phyloP scores from a whole-genome alignment of 2,888 invertebrate genomes.

The Drosophila recens region DNA sequence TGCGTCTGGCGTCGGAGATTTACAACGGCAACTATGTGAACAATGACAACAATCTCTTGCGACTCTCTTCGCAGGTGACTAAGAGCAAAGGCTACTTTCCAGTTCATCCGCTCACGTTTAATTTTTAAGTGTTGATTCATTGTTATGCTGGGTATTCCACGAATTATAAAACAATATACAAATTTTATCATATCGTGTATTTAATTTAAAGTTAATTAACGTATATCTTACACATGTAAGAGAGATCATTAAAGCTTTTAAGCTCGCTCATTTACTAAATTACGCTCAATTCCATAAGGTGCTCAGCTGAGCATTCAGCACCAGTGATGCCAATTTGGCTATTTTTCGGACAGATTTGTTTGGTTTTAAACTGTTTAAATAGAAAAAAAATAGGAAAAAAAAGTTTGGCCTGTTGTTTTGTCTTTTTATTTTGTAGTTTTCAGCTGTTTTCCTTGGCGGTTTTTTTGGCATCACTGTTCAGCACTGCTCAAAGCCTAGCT shows the following conservation, averaged over 20 bases:
- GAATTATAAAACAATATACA: neutral
- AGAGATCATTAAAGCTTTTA: neutral
- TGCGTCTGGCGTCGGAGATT: conserved; percentile 85
- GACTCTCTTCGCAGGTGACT: conserved; percentile 87
- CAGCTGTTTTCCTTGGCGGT: too few relatives aligned
- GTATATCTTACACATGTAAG: too few relatives aligned
- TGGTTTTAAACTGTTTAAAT: too few relatives aligned
- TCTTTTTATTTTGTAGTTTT: too few relatives aligned
- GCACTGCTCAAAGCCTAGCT: conserved; percentile 21
- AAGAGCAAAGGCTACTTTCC: conserved; percentile 88
- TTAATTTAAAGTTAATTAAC: neutral
- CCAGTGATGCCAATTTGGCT: too few relatives aligned
- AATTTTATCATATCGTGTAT: neutral
- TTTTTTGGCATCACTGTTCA: too few relatives aligned
- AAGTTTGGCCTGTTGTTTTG: too few relatives aligned
- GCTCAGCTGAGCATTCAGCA: neutral
- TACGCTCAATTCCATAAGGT: neutral
- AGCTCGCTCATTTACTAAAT: neutral
- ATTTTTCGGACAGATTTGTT: too few relatives aligned
- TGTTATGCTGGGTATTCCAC: conserved; percentile 11
- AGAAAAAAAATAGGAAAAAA: too few relatives aligned
- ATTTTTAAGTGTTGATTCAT: conserved; percentile 76
- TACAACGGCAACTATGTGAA: conserved; percentile 84
- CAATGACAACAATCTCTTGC: conserved; percentile 86
- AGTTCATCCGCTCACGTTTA: conserved; percentile 88